Conservation (phyloP, 1,140 invertebrate species). For the Drosophila saltans region DNA sequence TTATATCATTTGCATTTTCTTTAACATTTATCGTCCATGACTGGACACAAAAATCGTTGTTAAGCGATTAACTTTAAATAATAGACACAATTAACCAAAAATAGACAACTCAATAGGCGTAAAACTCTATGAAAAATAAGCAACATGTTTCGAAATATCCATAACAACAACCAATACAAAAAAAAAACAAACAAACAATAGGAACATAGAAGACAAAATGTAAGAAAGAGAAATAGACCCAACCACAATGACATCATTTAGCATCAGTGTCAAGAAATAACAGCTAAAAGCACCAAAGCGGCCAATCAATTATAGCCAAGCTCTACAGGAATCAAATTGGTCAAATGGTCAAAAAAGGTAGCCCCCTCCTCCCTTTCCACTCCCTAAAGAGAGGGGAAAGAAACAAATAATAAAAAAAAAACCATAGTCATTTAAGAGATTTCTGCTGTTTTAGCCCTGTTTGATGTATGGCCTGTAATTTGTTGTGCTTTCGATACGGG, state of each 20-base stretch:
- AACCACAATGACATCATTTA: constrained; percentile 73
- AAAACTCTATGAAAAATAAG: constrained; percentile 31
- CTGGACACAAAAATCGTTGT: constrained; percentile 56
- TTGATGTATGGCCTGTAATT: constrained; percentile 75
- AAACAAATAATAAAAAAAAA: constrained; percentile 34
- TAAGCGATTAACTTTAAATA: constrained; percentile 69
- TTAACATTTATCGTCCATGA: constrained; percentile 38
- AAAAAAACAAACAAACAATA: constrained; percentile 40
- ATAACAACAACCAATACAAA: constrained; percentile 44
- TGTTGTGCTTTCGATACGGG: constrained; percentile 74
- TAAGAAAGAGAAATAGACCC: constrained; percentile 35
- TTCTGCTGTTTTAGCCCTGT: constrained; percentile 15
- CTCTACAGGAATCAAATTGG: constrained; percentile 7
- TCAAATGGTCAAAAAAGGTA: constrained; percentile 61
- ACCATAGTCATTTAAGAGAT: constrained; percentile 48
- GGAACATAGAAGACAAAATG: constrained; percentile 39
- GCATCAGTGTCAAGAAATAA: constrained; percentile 68
- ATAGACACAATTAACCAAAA: constrained; percentile 75
- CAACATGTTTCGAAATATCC: constrained; percentile 19
- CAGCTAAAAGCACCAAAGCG: constrained; percentile 12
- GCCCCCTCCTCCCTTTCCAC: background rate
- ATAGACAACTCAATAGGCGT: constrained; percentile 70
- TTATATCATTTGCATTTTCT: constrained; percentile 21
- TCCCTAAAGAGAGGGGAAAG: background rate
- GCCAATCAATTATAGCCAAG: constrained; percentile 67